Conservation (phyloP, 2,888 invertebrate genomes). For the Vanessa cardui region DNA sequence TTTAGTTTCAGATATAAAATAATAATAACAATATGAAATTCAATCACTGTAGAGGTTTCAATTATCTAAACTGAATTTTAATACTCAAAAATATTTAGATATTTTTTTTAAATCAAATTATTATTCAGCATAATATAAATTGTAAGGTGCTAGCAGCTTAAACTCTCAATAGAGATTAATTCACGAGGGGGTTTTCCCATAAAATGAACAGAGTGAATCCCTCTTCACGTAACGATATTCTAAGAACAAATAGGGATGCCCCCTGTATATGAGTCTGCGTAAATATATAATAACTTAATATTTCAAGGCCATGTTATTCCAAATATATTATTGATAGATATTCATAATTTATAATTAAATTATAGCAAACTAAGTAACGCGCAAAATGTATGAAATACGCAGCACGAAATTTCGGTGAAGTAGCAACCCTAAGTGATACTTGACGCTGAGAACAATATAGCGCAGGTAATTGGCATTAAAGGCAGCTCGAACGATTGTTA, state of each 20-base stretch:
- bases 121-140: constrained; percentile 1
- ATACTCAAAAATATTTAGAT: too few relatives aligned
- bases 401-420: neutral
- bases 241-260: constrained; percentile 23
- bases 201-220: constrained; percentile 49
- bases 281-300: neutral
- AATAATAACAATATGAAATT: too few relatives aligned
- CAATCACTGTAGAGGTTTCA: too few relatives aligned
- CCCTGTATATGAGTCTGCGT: neutral
- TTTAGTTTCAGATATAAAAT: too few relatives aligned
- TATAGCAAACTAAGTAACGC: too few relatives aligned
- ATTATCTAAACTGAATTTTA: too few relatives aligned
- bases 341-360: too few relatives aligned
- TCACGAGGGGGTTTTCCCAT: constrained; percentile 43
- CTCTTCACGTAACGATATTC: constrained; percentile 44
- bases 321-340: too few relatives aligned
- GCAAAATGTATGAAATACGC: neutral
- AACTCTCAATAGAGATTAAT: constrained; percentile 36
- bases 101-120: neutral
- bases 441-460: constrained; percentile 63
- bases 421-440: constrained; percentile 53
- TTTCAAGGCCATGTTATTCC: neutral
- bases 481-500: constrained; percentile 62
- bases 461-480: constrained; percentile 74
- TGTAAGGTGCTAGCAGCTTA: constrained; percentile 11